Percentiles rank a stretch among this genome's conserved stretches.
These are phyloP conservation scores for Chrysopa pallens DNA, from an alignment of 1,140 invertebrate genomes.

Conservation along the genomic window DNA sequence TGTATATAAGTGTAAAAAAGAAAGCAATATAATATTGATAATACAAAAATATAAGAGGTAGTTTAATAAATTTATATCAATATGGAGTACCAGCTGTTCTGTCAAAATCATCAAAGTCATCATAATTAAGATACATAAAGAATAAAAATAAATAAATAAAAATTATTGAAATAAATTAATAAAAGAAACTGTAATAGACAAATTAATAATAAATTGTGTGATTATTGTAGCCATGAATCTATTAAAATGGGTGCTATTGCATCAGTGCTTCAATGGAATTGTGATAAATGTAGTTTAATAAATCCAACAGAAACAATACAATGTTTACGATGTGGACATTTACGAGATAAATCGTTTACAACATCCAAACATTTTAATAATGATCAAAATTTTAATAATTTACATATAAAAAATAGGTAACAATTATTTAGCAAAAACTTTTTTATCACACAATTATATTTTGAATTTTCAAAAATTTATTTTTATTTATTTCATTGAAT, in stretches of 20 bases:
- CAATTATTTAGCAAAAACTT: constrained; percentile 3
- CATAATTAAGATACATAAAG: too few relatives aligned
- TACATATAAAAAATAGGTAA: neutral
- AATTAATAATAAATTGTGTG: constrained; percentile 8
- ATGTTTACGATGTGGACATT: constrained; percentile 60
- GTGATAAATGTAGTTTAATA: constrained; percentile 65
- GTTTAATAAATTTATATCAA: neutral
- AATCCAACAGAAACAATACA: constrained; percentile 62
- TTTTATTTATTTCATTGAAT: too few relatives aligned
- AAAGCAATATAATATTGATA: too few relatives aligned
- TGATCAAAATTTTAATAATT: constrained; percentile 10
- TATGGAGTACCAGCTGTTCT: neutral
- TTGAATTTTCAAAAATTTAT: constrained; percentile 15
- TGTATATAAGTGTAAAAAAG: too few relatives aligned
- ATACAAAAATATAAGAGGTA: too few relatives aligned
- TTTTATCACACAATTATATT: constrained; percentile 20
- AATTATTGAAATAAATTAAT: too few relatives aligned
- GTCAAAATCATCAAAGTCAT: neutral
- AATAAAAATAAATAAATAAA: too few relatives aligned
- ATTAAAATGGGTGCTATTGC: constrained; percentile 65
- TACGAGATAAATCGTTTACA: constrained; percentile 17
- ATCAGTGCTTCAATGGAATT: constrained; percentile 79
- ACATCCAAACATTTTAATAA: constrained; percentile 19
- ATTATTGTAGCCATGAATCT: constrained; percentile 21
- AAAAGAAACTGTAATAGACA: neutral